phyloP scores from a whole-genome alignment of 1,140 invertebrate species.

The Drosophila novamexicana region DNA sequence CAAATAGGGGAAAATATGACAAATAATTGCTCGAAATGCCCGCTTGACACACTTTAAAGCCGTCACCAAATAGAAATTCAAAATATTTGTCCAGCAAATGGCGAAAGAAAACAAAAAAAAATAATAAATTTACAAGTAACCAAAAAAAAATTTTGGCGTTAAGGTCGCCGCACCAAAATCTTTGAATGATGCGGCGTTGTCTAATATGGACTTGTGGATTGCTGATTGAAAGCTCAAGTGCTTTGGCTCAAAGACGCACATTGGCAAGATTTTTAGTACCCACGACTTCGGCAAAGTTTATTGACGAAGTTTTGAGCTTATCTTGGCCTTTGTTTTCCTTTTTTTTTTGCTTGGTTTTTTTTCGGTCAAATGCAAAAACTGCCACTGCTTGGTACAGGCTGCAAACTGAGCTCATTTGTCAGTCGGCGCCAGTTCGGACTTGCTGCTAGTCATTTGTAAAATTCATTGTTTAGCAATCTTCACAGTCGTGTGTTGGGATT shows the following conservation, averaged over 20 bases:
- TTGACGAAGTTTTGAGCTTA: constrained; percentile 44
- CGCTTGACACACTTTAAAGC: constrained; percentile 69
- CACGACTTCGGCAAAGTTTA: constrained; percentile 43
- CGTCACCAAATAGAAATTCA: constrained; percentile 45
- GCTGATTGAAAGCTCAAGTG: constrained; percentile 27
- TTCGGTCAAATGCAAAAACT: constrained; percentile 38
- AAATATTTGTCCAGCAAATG: constrained; percentile 46
- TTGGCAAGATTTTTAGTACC: constrained; percentile 48
- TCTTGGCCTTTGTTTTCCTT: constrained; percentile 16
- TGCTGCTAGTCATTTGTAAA: constrained; percentile 74
- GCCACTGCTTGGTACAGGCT: constrained; percentile 42
- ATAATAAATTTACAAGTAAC: constrained; percentile 37
- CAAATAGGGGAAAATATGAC: constrained; percentile 75
- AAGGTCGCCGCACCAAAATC: constrained; percentile 29
- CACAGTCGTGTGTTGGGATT: constrained; percentile 44
- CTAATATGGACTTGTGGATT: constrained; percentile 31
- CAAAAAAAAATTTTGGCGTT: constrained; percentile 19
- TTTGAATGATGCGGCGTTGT: constrained; percentile 35
- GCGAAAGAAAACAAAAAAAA: constrained; percentile 24
- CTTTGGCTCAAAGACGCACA: constrained; percentile 32
- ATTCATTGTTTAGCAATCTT: constrained; percentile 63
- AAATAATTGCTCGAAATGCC: constrained; percentile 75
- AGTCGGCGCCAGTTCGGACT: constrained; percentile 59
- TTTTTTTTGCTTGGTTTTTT: constrained; percentile 17
- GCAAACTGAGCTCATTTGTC: constrained; percentile 62